Evolutionary conservation across 1,140 invertebrate genomes (phyloP).

Genomic region (Eupeodes corollae): DNA sequence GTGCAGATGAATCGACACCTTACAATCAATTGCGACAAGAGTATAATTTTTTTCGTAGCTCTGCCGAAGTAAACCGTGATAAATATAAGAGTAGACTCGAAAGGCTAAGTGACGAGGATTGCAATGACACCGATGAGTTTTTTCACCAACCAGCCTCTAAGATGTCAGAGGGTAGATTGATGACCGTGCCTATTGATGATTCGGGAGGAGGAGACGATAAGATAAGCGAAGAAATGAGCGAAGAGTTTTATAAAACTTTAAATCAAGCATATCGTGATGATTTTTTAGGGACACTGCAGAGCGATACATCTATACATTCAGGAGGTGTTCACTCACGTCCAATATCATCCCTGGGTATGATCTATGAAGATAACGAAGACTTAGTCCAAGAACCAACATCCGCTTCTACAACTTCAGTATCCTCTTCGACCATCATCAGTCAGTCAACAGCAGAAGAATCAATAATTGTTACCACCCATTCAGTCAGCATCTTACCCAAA

Average conservation of each 20-base stretch:
- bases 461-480: too few relatives aligned
- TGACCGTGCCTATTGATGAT: slow-evolving; percentile 24
- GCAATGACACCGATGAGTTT: slow-evolving; percentile 18
- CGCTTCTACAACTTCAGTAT: not conserved
- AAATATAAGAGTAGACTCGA: not conserved
- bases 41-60: not conserved
- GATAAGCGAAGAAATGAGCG: slow-evolving; percentile 59
- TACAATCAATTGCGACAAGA: too few relatives aligned
- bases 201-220: slow-evolving; percentile 19
- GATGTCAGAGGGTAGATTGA: slow-evolving; percentile 14
- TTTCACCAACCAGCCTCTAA: slow-evolving; percentile 29
- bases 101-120: slow-evolving; percentile 9
- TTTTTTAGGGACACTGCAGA: slow-evolving; percentile 11
- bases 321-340: not conserved
- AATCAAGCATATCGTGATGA: slow-evolving; percentile 79
- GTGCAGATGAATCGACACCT: too few relatives aligned
- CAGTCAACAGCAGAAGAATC: too few relatives aligned
- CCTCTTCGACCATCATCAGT: not conserved
- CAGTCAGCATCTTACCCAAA: too few relatives aligned
- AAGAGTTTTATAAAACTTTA: slow-evolving; percentile 78
- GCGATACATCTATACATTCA: slow-evolving; percentile 7
- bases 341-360: slow-evolving; percentile 49
- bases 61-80: not conserved
- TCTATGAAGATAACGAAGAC: slow-evolving; percentile 54
- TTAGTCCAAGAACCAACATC: slow-evolving; percentile 18